Evolutionary conservation across 2,113 vertebrate genomes (phyloP), one percentile per base, ranked within the genome.

Genomic region (Cephalopholis sonnerati): DNA sequence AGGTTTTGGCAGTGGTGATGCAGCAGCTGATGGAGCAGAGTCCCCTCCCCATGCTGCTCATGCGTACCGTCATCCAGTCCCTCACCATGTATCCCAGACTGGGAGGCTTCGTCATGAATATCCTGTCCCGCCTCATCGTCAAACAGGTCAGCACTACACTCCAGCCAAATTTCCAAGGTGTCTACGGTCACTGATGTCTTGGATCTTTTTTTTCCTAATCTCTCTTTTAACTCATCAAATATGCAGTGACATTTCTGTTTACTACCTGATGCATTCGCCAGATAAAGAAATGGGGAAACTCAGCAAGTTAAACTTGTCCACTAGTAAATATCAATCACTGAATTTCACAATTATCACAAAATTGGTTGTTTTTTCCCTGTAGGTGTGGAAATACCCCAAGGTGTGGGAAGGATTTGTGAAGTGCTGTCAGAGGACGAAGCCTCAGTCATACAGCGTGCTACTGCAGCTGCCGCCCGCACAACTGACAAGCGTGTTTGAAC

Each of bases 391-490:
- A 90, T 98, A 98, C 71, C 98, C 98, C 17, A 98, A 98, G 75
- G 97, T 99, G 44, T 99, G 98, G 98, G 97, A 99, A 82, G 98
- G 98, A 16, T 99, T 99, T 79, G 97, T 99, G 86, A 98, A 98
- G 83, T 99, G 98, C 92, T 99, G 98, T 90, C 97, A 99, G 71
- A 95, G 97, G 67, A 98, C 97, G 4, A 97, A 97, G 92, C 97
- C 97, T 0, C 98, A 99, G 95, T 98, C 97, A 0, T 98, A 95
- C 95, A 97, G 95, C 17, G 98, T 99, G 67, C 95, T 98, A n/a
- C 95, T 99, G 32, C 97, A 98, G 96, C 95, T 99, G 36, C 98
- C 98, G 0, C 94, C 97, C 0, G 88, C 96, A 0, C 97, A 97
- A 74, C 95, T 98, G 0, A 86, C 80, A 0, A 96, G 96, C 1